Evolutionary conservation across 2,797 vertebrate species (phyloP).

Genomic region (Microcaecilia unicolor): DNA sequence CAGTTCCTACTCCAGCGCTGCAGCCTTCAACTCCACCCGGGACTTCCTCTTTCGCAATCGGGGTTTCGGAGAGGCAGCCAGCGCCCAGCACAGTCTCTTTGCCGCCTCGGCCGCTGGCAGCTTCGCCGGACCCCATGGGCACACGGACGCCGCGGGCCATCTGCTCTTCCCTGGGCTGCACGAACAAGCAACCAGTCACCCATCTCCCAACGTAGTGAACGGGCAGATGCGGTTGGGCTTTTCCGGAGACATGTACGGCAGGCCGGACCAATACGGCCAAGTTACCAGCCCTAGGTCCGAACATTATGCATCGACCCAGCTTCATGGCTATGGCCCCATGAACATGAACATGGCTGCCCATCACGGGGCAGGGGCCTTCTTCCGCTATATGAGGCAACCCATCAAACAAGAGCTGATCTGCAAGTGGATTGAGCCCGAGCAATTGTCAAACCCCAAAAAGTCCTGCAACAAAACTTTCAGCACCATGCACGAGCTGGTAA

Average conservation of each 20-base stretch:
- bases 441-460: slow-evolving; percentile 92
- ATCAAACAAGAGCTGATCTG: slow-evolving; percentile 97
- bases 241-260: slow-evolving; percentile 96
- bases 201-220: slow-evolving; percentile 93
- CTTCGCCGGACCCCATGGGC: slow-evolving; percentile 85
- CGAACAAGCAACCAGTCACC: slow-evolving; percentile 87
- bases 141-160: slow-evolving; percentile 90
- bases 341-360: slow-evolving; percentile 99
- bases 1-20: slow-evolving; percentile 91
- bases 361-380: slow-evolving; percentile 93
- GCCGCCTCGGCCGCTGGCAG: slow-evolving; percentile 71
- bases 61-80: slow-evolving; percentile 89
- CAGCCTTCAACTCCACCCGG: slow-evolving; percentile 95
- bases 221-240: slow-evolving; percentile 96
- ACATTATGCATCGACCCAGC: slow-evolving; percentile 88
- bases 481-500: slow-evolving; percentile 92
- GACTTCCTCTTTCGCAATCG: slow-evolving; percentile 98
- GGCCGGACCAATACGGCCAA: slow-evolving; percentile 93
- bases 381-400: slow-evolving; percentile 91
- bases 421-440: slow-evolving; percentile 96
- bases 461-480: slow-evolving; percentile 98
- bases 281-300: slow-evolving; percentile 93
- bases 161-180: slow-evolving; percentile 95
- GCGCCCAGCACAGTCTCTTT: slow-evolving; percentile 82
- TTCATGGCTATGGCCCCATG: slow-evolving; percentile 96